Evolutionary conservation across 2,113 vertebrate species (phyloP), one percentile per base, ranked within the genome.

Genomic region (Polyodon spathula): DNA sequence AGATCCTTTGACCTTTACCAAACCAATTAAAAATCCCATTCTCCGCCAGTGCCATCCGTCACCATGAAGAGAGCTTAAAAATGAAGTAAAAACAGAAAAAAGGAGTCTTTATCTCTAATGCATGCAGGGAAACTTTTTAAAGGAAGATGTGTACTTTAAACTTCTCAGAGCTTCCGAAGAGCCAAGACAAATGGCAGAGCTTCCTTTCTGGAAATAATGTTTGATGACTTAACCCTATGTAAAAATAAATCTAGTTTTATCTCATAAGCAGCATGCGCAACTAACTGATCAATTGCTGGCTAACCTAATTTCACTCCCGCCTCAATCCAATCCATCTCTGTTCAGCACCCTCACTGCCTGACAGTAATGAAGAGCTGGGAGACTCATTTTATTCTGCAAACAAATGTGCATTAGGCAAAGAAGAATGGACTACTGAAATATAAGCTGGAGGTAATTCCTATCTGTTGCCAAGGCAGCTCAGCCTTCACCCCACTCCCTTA

Each of bases 11-110:
- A 14, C 44, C 44, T 46, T 10, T 10, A 46, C 44, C 8, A 46
- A 46, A 46, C 44, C 44, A 46, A 46, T 46, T 46, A 46, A 46
- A 46, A 46, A 46, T 46, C 44, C 44, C 44, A 46, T 46, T 46
- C 44, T 2, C 44, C 5, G 8, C 14, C 44, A 14, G 2, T 14
- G 8, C 44, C 44, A 46, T 46, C 14, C 27, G 27, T 27, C 27
- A 27, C 27, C 44, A 46, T 46, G 44, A 8, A 46, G 44, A 10
- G 4, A 8, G 14, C 44, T 46, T 10, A 46, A 46, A 46, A 46
- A 2, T 46, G 8, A 46, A 46, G 44, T 2, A 46, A 44, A 44
- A 44, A 8, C n/a, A n/a, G 7, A 12, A 44, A 44, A 44, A 44
- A 44, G 12, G 12, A 8, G 7, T 44, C 7, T 44, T 44, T 44